phyloP scores from a whole-genome alignment of 1,140 invertebrate species.

The Acromyrmex charruanus region DNA sequence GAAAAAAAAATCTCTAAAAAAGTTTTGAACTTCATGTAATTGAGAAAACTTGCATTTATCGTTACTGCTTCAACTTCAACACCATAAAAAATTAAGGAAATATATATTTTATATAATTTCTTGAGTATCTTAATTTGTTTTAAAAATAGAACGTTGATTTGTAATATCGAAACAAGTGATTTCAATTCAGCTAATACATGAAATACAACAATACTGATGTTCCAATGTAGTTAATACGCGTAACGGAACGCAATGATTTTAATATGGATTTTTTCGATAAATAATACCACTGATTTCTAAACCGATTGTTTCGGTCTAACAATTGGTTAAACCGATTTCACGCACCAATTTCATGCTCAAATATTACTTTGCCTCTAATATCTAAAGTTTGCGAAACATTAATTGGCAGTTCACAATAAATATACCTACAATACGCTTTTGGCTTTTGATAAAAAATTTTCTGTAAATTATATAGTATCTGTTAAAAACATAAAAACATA shows the following conservation, averaged over 20 bases:
- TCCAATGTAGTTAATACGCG: background rate
- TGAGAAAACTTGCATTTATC: background rate
- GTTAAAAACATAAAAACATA: conserved; percentile 2
- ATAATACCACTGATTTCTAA: conserved; percentile 19
- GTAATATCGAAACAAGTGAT: background rate
- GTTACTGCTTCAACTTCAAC: background rate
- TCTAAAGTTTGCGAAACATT: background rate
- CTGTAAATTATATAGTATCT: background rate
- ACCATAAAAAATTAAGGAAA: conserved; percentile 4
- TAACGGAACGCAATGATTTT: background rate
- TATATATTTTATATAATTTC: background rate
- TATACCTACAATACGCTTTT: background rate
- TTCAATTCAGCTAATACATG: background rate
- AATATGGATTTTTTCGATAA: conserved; percentile 4
- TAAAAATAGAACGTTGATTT: background rate
- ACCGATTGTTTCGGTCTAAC: conserved; percentile 15
- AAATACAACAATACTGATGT: background rate
- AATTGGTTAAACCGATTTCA: background rate
- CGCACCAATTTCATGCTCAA: background rate
- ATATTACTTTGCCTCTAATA: background rate
- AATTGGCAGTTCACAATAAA: background rate
- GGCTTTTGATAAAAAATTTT: background rate
- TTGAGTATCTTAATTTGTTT: background rate
- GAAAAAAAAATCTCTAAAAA: background rate
- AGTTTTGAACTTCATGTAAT: background rate